These are phyloP conservation scores for Eupeodes latifasciatus DNA, from an alignment of 2,888 invertebrate genomes.

Conservation along the genomic window DNA sequence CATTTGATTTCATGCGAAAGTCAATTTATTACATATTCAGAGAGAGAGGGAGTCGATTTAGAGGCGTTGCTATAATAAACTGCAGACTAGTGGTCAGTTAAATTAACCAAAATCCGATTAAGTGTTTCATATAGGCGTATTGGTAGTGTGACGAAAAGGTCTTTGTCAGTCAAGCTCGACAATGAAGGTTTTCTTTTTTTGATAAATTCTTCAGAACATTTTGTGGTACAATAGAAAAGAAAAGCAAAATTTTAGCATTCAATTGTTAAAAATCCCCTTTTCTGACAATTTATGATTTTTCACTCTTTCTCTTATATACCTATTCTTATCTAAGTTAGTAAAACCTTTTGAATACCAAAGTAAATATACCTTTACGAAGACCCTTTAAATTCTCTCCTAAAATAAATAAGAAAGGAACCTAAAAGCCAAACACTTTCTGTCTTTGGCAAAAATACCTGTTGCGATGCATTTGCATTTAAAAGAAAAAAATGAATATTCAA, in stretches of 20 bases:
- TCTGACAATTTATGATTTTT: too few relatives aligned
- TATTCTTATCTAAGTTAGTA: background rate
- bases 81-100: constrained; percentile 54
- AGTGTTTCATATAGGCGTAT: constrained; percentile 34
- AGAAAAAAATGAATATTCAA: constrained; percentile 38
- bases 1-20: constrained; percentile 18
- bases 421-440: constrained; percentile 8
- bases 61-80: constrained; percentile 55
- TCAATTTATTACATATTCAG: constrained; percentile 1
- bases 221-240: too few relatives aligned
- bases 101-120: constrained; percentile 59
- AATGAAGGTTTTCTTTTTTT: background rate
- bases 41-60: background rate
- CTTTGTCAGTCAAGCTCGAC: background rate
- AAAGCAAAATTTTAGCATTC: too few relatives aligned
- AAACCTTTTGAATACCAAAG: background rate
- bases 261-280: too few relatives aligned
- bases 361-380: background rate
- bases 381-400: background rate
- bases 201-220: background rate
- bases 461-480: constrained; percentile 30
- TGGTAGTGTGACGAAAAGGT: constrained; percentile 31
- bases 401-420: background rate
- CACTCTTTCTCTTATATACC: too few relatives aligned
- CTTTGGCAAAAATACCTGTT: constrained; percentile 41